Base-by-base conservation (phyloP, 2,888 invertebrate genomes). In the Xylota sylvarum region DNA sequence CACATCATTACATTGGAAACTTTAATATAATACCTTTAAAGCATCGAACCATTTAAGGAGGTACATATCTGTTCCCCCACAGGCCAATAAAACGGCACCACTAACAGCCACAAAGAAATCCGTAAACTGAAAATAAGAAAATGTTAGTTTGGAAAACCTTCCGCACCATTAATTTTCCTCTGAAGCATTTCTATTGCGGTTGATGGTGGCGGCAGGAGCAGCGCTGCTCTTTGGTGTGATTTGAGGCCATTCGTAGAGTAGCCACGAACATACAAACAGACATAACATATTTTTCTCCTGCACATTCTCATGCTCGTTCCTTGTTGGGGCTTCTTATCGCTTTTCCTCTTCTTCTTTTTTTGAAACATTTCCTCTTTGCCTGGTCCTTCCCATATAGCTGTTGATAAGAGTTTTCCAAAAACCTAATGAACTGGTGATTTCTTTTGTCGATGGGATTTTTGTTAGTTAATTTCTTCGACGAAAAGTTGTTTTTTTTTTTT, bases 351-450 rank as follows among this genome's bases (percentile, higher is more conserved):
- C 64, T 64, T 76, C 52, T 65, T 50, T 64, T 62, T 40, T 48
- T 48, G 48, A 40, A 74, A 81, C 55, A 74, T 70, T 83, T 77
- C 65, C 69, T 74, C 23, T 73, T 73, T 32, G 60, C n/a, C 55
- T 78, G 77, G 70, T 40, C 52, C 65, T 72, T 60, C 52, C 52
- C 23, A 56, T 27, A 73, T 9, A n/a, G 74, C 67, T 37, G 43
- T 76, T 86, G 85, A 81, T 81, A 86, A 81, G 76, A 81, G 40
- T 35, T 81, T 72, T 72, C 81, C 65, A 76, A 81, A 60, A 72
- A 65, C 85, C 76, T 86, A 86, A 86, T 86, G 85, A 86, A 81
- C 81, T 85, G 80, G 70, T 76, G 80, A 85, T 85, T 81, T 77
- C 81, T 77, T 81, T 86, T 81, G 77, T 86, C 72, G 85, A 72